Evolutionary conservation across 2,888 invertebrate genomes (phyloP), one percentile per base, ranked within the genome.

Genomic region (Noctua fimbriata): DNA sequence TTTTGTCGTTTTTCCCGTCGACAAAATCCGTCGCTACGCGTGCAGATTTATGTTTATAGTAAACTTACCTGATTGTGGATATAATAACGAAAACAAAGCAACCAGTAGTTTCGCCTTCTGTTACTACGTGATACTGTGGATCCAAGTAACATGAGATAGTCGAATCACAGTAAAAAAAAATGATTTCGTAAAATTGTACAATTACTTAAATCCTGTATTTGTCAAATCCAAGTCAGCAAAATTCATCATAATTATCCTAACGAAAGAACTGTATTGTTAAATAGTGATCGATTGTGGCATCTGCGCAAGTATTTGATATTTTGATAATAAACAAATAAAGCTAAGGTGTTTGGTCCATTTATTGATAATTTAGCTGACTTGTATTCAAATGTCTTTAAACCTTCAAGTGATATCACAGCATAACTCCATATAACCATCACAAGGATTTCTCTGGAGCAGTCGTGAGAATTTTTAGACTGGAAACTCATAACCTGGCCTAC

Each of bases 1-100:
- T 36, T 36, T 36, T 36, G 36, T 36, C 36, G 5, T 5, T 36
- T 36, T 5, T 36, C 36, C 36, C 5, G 36, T 36, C 36, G 4
- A 36, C 36, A 36, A 36, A 36, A 36, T 5, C 36, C 4, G 36
- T 36, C 5, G 36, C 36, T 36, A 36, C 36, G 36, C 36, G 36
- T 36, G 36, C 36, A 36, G 18, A 55, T 70, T 71, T 75, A 36
- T 36, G 9, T 80, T 36, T 78, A 6, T 55, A 49, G 24, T 32
- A 24, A 69, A 18, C 75, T 82, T 70, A 76, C 52, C 70, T 67
- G n/a, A 3, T 36, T 65, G 21, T 18, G n/a, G 9, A 63, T 32
- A 16, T 21, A 70, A 65, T 55, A 32, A 69, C 9, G 5, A 63
- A n/a, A 47, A 44, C 12, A 52, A n/a, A 36, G 32, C 16, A 44